These are phyloP conservation scores for Scaptomyza tumidula DNA, from an alignment of 2,888 invertebrate species.

Conservation along the genomic window DNA sequence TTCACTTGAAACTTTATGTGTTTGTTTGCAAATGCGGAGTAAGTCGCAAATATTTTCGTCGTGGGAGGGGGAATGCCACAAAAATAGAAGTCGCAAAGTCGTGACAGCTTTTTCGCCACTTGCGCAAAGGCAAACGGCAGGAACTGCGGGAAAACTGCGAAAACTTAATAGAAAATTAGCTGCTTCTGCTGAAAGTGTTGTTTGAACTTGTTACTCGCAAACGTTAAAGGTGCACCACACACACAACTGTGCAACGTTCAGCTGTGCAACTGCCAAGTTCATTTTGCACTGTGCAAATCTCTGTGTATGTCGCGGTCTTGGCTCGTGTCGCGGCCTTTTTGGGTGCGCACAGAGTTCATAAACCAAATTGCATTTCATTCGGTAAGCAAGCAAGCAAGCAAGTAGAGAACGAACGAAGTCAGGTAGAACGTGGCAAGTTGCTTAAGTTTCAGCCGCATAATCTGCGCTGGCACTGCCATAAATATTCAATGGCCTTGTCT, in stretches of 20 bases:
- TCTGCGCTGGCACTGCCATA: conserved; percentile 72
- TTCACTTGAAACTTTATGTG: conserved; percentile 45
- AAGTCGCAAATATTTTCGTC: conserved; percentile 39
- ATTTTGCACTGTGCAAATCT: conserved; percentile 65
- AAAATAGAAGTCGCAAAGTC: conserved; percentile 47
- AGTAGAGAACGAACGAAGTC: conserved; percentile 22
- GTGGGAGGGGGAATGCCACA: neutral
- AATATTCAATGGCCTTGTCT: conserved; percentile 75
- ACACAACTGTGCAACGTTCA: neutral
- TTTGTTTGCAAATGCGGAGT: conserved; percentile 46
- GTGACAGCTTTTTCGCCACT: conserved; percentile 48
- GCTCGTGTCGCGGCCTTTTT: conserved; percentile 54
- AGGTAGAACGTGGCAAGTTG: conserved; percentile 62
- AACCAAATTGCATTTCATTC: conserved; percentile 76
- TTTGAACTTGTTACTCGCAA: conserved; percentile 57
- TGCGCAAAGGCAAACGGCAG: conserved; percentile 26
- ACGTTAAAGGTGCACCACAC: neutral
- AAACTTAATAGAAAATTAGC: conserved; percentile 69
- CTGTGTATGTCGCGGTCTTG: conserved; percentile 33
- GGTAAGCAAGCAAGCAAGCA: conserved; percentile 13
- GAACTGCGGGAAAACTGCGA: conserved; percentile 28
- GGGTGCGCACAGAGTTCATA: conserved; percentile 58
- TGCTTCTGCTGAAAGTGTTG: conserved; percentile 59
- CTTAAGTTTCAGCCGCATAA: conserved; percentile 76
- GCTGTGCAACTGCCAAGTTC: conserved; percentile 62